Conservation (phyloP, 2,797 vertebrate genomes). For the Hafferia zeledoni region DNA sequence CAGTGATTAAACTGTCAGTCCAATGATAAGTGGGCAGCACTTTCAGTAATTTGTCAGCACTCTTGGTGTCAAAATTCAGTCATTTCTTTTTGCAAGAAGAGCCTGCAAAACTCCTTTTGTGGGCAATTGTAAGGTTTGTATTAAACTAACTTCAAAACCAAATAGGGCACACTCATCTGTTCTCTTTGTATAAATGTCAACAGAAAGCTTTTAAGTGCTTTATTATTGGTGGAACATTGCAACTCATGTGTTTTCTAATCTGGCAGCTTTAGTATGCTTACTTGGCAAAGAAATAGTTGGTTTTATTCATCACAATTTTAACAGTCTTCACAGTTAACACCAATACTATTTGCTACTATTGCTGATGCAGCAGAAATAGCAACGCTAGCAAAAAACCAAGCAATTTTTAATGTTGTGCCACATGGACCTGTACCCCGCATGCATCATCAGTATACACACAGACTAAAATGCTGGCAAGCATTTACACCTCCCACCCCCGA, state of each 20-base stretch:
- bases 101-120: conserved; percentile 63
- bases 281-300: conserved; percentile 45
- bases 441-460: background rate
- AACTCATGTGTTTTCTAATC: conserved; percentile 58
- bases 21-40: conserved; percentile 74
- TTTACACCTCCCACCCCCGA: background rate
- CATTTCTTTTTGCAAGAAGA: conserved; percentile 65
- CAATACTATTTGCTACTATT: background rate
- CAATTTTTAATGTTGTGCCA: background rate
- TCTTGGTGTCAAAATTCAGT: conserved; percentile 75
- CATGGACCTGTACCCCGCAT: background rate
- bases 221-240: conserved; percentile 49
- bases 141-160: conserved; percentile 39
- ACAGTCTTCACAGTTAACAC: conserved; percentile 29
- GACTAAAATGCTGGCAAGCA: background rate
- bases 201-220: conserved; percentile 62
- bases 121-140: conserved; percentile 67
- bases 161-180: conserved; percentile 46
- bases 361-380: conserved; percentile 34
- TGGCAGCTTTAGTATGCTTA: conserved; percentile 49
- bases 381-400: background rate
- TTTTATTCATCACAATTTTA: conserved; percentile 53
- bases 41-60: conserved; percentile 79
- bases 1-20: conserved; percentile 81
- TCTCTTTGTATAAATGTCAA: conserved; percentile 53